Evolutionary conservation across 2,797 vertebrate genomes (phyloP).

Genomic region (Gymnothorax reevesii): DNA sequence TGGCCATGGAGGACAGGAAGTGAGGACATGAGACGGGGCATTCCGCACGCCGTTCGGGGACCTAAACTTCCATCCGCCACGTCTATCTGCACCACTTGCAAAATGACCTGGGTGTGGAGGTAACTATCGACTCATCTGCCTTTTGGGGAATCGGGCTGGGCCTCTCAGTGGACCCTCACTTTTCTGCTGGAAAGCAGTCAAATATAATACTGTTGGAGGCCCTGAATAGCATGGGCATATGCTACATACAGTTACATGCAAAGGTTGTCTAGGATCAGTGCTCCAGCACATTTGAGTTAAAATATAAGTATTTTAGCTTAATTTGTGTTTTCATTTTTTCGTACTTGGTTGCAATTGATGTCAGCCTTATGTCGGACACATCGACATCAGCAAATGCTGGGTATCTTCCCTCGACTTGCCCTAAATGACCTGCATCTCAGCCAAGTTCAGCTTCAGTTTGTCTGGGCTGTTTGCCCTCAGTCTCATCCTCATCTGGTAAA

Average conservation of each 20-base stretch:
- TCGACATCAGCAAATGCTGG: slow-evolving; percentile 7
- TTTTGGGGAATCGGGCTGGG: not conserved
- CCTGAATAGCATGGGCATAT: not conserved
- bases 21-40: not conserved
- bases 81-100: not conserved
- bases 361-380: slow-evolving; percentile 34
- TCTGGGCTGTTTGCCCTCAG: not conserved
- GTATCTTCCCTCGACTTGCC: not conserved
- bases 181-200: not conserved
- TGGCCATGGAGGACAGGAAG: not conserved
- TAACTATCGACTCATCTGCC: not conserved
- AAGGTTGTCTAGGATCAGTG: not conserved
- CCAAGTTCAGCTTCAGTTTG: not conserved
- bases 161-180: not conserved
- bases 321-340: not conserved
- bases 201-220: no score
- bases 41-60: not conserved
- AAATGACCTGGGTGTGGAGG: not conserved
- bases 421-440: no score
- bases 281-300: not conserved
- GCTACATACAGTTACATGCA: not conserved
- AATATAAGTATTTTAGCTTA: not conserved
- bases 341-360: slow-evolving; percentile 36
- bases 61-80: not conserved
- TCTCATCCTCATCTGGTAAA: not conserved